Percentiles rank a stretch among this genome's conserved stretches.
Evolutionary conservation across 1,140 invertebrate genomes (phyloP).

Genomic region (Grapholita molesta): DNA sequence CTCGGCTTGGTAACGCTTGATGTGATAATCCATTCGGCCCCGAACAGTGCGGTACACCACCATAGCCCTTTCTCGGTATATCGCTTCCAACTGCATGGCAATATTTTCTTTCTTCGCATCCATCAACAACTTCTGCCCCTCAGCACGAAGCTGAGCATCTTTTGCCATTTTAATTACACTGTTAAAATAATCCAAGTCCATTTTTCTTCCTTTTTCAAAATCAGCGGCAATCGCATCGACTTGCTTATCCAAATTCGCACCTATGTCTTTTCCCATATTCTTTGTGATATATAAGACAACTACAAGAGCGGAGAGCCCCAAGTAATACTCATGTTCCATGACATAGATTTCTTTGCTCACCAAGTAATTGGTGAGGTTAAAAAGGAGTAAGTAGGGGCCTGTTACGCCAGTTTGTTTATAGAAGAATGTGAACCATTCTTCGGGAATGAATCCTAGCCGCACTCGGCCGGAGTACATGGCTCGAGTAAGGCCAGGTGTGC

Average conservation of each 20-base stretch:
- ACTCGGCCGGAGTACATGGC: slow-evolving; percentile 34
- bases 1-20: slow-evolving; percentile 37
- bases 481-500: slow-evolving; percentile 30
- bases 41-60: slow-evolving; percentile 41
- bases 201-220: slow-evolving; percentile 37
- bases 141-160: slow-evolving; percentile 84
- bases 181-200: slow-evolving; percentile 45
- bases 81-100: slow-evolving; percentile 92
- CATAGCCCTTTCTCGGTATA: slow-evolving; percentile 83
- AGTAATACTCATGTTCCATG: slow-evolving; percentile 94
- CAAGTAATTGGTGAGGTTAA: slow-evolving; percentile 87
- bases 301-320: slow-evolving; percentile 85
- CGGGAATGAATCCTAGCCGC: slow-evolving; percentile 53
- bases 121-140: slow-evolving; percentile 87
- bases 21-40: slow-evolving; percentile 58
- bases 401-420: slow-evolving; percentile 95
- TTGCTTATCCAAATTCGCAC: slow-evolving; percentile 81
- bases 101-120: slow-evolving; percentile 95
- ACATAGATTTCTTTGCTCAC: slow-evolving; percentile 95
- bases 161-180: slow-evolving; percentile 83
- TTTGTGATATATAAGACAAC: slow-evolving; percentile 82
- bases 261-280: slow-evolving; percentile 84
- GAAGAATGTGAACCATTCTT: slow-evolving; percentile 87
- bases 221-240: slow-evolving; percentile 79
- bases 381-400: slow-evolving; percentile 91